Percentiles rank a stretch among this genome's conserved stretches.
Evolutionary conservation across 2,888 invertebrate species (phyloP).

Genomic region (Alentia gelatinosa): DNA sequence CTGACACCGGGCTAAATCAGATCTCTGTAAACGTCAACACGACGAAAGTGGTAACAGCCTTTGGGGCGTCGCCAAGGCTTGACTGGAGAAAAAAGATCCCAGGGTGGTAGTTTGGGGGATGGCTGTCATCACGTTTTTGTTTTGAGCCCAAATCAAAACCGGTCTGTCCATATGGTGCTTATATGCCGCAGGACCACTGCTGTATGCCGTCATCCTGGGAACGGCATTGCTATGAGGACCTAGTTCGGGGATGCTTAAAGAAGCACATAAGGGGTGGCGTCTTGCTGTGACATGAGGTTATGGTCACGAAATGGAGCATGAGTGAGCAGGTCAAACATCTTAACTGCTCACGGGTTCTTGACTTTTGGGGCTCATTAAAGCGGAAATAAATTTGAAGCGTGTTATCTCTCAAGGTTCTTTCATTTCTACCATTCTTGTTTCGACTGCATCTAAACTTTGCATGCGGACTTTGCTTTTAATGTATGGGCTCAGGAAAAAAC

Average conservation of each 20-base stretch:
- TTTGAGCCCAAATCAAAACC: not conserved
- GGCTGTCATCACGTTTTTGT: constrained; percentile 26
- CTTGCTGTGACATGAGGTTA: constrained; percentile 11
- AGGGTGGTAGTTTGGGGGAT: not conserved
- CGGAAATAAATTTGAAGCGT: no score
- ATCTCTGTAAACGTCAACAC: constrained; percentile 19
- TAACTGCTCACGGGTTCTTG: no score
- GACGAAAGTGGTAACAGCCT: not conserved
- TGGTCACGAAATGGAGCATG: not conserved
- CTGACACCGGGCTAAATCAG: not conserved
- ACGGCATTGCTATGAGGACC: not conserved
- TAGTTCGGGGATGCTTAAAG: not conserved
- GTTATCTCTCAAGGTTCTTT: no score
- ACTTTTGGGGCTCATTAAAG: no score
- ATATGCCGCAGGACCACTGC: not conserved
- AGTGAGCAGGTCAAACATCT: not conserved
- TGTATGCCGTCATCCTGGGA: not conserved
- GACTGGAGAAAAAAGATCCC: not conserved
- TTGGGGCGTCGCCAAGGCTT: not conserved
- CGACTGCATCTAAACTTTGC: no score
- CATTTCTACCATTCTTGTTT: no score
- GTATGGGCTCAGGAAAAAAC: no score
- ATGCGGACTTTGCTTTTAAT: no score
- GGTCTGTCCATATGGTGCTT: not conserved
- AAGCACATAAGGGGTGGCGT: not conserved